A percentile compares a stretch with the other conserved stretches of the same genome.
These are phyloP conservation scores for Rambutsinella grinnellia DNA, from an alignment of 2,888 invertebrate genomes.

Conservation along the genomic window DNA sequence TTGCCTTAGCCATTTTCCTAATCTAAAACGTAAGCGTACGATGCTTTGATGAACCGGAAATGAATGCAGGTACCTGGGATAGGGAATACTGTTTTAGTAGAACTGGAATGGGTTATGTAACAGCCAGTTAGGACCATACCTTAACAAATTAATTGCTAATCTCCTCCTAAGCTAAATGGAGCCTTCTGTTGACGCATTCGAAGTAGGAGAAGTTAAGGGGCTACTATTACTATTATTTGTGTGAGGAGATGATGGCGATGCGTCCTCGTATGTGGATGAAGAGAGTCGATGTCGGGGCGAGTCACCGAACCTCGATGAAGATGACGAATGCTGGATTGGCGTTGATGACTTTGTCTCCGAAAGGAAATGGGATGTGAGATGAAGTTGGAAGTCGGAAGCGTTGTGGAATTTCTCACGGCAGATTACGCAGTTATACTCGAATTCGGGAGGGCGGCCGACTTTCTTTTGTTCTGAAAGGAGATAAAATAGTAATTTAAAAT, in stretches of 20 bases:
- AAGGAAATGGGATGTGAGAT: slow-evolving; percentile 62
- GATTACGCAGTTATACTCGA: slow-evolving; percentile 62
- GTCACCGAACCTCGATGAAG: neutral
- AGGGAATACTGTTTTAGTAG: slow-evolving; percentile 12
- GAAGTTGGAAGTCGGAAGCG: slow-evolving; percentile 60
- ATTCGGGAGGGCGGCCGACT: slow-evolving; percentile 35
- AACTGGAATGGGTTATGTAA: slow-evolving; percentile 7
- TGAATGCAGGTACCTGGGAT: slow-evolving; percentile 39
- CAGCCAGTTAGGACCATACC: neutral
- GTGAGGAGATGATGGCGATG: slow-evolving; percentile 13
- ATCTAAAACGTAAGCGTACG: slow-evolving; percentile 33
- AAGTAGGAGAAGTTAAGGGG: slow-evolving; percentile 33
- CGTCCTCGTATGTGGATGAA: slow-evolving; percentile 20
- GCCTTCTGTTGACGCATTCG: slow-evolving; percentile 39
- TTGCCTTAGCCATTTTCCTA: neutral
- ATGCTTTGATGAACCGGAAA: slow-evolving; percentile 18
- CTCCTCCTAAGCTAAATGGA: slow-evolving; percentile 42
- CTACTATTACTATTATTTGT: slow-evolving; percentile 22
- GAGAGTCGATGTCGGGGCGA: slow-evolving; percentile 10
- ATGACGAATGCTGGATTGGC: slow-evolving; percentile 10
- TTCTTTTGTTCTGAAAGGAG: slow-evolving; percentile 37
- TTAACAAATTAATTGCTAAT: neutral
- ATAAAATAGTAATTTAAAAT: slow-evolving; percentile 8
- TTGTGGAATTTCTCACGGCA: slow-evolving; percentile 63
- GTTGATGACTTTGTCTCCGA: slow-evolving; percentile 45